A percentile compares a stretch with the other conserved stretches of the same genome.
Conservation (phyloP, 1,140 invertebrate genomes). For the Diprion similis region DNA sequence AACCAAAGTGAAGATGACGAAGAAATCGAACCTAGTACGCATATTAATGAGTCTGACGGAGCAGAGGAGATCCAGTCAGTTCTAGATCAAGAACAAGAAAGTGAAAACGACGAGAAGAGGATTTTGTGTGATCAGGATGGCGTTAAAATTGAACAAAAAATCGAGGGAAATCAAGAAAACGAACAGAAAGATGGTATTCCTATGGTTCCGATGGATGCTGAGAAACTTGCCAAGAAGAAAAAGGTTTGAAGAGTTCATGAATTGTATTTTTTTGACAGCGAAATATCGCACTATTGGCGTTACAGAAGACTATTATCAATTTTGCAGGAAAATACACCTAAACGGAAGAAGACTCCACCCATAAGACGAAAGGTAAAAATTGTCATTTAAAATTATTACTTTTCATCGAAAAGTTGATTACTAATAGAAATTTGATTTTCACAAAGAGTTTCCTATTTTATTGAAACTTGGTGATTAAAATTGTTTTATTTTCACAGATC, state of each 20-base stretch:
- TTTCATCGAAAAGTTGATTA: background rate
- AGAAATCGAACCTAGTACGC: conserved; percentile 34
- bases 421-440: background rate
- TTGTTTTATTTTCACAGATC: conserved; percentile 45
- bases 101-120: conserved; percentile 35
- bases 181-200: conserved; percentile 24
- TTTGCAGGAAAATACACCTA: conserved; percentile 36
- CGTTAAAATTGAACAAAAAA: conserved; percentile 21
- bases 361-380: conserved; percentile 52
- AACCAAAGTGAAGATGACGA: conserved; percentile 58
- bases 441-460: background rate
- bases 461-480: background rate
- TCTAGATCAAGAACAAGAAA: background rate
- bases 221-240: conserved; percentile 48
- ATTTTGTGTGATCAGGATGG: conserved; percentile 18
- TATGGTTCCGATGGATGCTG: conserved; percentile 24
- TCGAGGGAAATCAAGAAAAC: conserved; percentile 21
- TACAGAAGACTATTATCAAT: too few species aligned
- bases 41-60: conserved; percentile 32
- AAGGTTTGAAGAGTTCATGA: conserved; percentile 38
- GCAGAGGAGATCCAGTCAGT: background rate
- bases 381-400: too few species aligned
- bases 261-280: conserved; percentile 1
- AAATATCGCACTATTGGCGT: too few species aligned
- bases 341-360: conserved; percentile 44